Evolutionary conservation across 2,888 invertebrate species (phyloP), one percentile per base, ranked within the genome.

Genomic region (Biston stratarius): DNA sequence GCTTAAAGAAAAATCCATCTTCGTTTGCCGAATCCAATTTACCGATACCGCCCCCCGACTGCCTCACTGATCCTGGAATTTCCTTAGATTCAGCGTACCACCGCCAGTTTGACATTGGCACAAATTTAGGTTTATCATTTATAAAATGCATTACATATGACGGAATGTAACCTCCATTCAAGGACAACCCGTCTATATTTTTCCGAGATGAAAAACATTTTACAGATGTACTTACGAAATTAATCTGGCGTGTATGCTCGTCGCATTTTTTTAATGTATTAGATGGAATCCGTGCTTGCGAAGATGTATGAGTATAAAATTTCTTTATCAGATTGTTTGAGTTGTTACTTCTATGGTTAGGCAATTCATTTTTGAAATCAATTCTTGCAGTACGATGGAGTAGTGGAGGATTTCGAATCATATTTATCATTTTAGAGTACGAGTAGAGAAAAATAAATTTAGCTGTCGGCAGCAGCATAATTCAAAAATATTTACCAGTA

Each of bases 71-170:
- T 2, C 61, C 69, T 11, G 38, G 11, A 33, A 38, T 9, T 10
- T 58, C 58, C 14, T 66, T 70, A 1, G 58, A 33, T 42, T 69
- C 55, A 9, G 62, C 61, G n/a, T 70, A 76, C 67, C 68, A 74
- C 38, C 61, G 67, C 71, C 72, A 70, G 42, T 72, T 65, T 0
- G 15, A 40, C 8, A 49, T 24, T 5, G 57, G 57, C 7, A 47
- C 11, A 45, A 24, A 36, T 8, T 38, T 52, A 0, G 36, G 9
- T 14, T 52, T 38, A 1, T 34, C 38, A 0, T 24, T 24, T 24
- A 24, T 24, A 24, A 15, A 38, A 3, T 6, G 36, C 14, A 10
- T 14, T 0, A 7, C 24, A 11, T 48, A 48, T 6, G 58, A 48
- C 2, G 38, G 34, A 1, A 33, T 5, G 12, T 58, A 48, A 0